Evolutionary conservation across 2,797 vertebrate species (phyloP), one percentile per base, ranked within the genome.

Genomic region (Dryobates pubescens): DNA sequence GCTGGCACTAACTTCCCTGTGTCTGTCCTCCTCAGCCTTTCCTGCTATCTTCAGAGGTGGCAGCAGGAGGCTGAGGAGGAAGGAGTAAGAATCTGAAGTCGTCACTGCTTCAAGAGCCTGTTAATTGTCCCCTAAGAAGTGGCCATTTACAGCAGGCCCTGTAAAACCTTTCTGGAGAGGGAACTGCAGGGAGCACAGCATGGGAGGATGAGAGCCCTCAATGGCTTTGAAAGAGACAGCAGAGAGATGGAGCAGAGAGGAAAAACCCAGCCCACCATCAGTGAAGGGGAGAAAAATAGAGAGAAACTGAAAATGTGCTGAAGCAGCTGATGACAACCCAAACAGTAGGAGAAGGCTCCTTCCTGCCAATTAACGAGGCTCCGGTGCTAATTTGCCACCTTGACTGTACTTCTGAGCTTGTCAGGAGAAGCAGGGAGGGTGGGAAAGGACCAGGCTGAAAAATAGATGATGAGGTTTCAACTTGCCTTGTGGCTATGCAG

Each of bases 341-440:
- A 97, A 95, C 94, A 96, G 96, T 92, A 78, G 96, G 96, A 94
- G 94, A 93, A 96, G 93, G 88, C 89, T 95, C 94, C 80, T 95
- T 95, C 94, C 96, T 96, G 91, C 93, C 96, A 97, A 95, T 97
- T 97, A 97, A 96, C 3, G 10, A 95, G 89, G 87, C 96, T 94
- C 91, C 92, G 93, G 80, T 17, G 90, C 90, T 97, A 97, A 97
- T 97, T 97, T 97, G 91, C 96, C 94, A 97, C 96, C 97, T 97
- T 92, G 75, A 88, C 86, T 88, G 90, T 67, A 93, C 92, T 97
- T 96, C 94, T 95, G 96, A 97, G 94, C 82, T 91, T 96, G 93
- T 94, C 96, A 95, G 74, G 65, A 85, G 86, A 86, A 86, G 78
- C 24, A 64, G 18, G 6, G 9, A 5, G 3, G 7, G 17, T 24